Base-by-base conservation (phyloP, 2,888 invertebrate genomes). In the Sycophila texana region DNA sequence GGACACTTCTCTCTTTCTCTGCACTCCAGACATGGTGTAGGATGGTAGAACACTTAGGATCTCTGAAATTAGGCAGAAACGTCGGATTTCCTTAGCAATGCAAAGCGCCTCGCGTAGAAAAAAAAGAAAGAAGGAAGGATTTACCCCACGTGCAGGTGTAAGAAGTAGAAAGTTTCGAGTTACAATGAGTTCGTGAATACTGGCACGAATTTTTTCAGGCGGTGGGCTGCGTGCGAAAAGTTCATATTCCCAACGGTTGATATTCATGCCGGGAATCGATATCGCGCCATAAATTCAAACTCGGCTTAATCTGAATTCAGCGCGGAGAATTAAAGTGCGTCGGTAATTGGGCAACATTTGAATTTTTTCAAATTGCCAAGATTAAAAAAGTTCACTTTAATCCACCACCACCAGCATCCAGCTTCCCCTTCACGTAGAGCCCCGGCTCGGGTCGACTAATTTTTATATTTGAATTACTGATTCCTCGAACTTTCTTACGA, bases 51-150 rank as follows among this genome's bases (percentile, higher is more conserved):
- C 12, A 18, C 47, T 3, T 3, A 14, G 49, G 39, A 14, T n/a
- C 18, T 74, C 26, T 14, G 61, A 60, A 75, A 76, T 81, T 78
- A 74, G 71, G 57, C 39, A 60, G 75, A 79, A 74, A 72, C 61
- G 63, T n/a, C 53, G 20, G 55, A n/a, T 30, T 75, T 73, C 63
- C 61, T 79, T 81, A 79, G 78, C 72, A 81, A 70, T 78, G 71
- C 78, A 74, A 77, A 80, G 71, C 20, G 51, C 55, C 26, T 20
- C 14, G 55, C 63, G 30, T 22, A 57, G 74, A 78, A 78, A 51
- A 22, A 14, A 57, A 65, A 12, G 22, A 4, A 4, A 14, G 10
- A 49, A 13, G 39, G 7, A 18, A 63, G 20, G 58, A 60, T 51
- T 26, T 51, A 39, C 63, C 14, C 39, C 63, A n/a, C 63, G 26